phyloP scores from a whole-genome alignment of 1,140 invertebrate genomes.

The Diachasma alloeum region DNA sequence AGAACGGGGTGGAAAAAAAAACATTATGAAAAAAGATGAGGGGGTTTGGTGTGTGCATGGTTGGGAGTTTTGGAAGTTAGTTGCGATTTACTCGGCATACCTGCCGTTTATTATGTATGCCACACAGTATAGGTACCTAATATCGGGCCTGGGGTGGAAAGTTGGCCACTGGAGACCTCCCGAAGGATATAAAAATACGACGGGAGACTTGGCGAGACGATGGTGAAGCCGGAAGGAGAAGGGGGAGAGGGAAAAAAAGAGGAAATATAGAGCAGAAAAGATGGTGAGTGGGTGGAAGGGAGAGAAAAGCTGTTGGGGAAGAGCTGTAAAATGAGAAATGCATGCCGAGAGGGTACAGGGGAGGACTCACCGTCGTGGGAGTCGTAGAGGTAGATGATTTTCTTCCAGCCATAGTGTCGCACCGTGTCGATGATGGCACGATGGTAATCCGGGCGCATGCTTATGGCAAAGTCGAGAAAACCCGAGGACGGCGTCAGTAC shows the following conservation, averaged over 20 bases:
- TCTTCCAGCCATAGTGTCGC: slow-evolving; percentile 88
- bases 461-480: slow-evolving; percentile 87
- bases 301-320: neutral
- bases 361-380: slow-evolving; percentile 89
- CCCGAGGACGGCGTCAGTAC: slow-evolving; percentile 85
- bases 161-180: slow-evolving; percentile 22
- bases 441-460: slow-evolving; percentile 95
- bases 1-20: neutral
- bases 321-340: slow-evolving; percentile 55
- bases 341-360: slow-evolving; percentile 39
- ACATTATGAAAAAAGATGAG: neutral
- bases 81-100: slow-evolving; percentile 19
- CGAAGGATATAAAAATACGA: slow-evolving; percentile 21
- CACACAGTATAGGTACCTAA: slow-evolving; percentile 23
- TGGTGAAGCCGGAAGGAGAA: neutral
- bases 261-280: neutral
- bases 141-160: slow-evolving; percentile 20
- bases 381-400: slow-evolving; percentile 94
- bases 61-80: slow-evolving; percentile 14
- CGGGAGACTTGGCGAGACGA: slow-evolving; percentile 15
- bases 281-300: neutral
- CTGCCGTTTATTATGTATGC: slow-evolving; percentile 23
- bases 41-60: neutral
- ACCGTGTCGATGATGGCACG: slow-evolving; percentile 93
- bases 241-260: neutral